A percentile compares a stretch with the other conserved stretches of the same genome.
phyloP scores from a whole-genome alignment of 2,113 vertebrate species.

The Lepisosteus oculatus region DNA sequence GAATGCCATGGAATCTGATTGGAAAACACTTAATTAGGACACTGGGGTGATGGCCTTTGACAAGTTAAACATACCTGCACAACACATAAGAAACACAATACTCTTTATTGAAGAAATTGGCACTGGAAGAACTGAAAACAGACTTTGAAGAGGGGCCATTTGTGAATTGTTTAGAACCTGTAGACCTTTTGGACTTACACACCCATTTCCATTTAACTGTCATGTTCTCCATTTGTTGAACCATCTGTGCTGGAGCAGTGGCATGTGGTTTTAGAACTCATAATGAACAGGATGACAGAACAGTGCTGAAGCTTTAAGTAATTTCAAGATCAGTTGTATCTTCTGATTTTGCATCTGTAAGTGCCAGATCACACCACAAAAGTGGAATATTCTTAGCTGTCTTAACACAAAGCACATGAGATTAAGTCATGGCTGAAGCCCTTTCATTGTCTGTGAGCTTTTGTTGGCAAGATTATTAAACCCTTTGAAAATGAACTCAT shows the following conservation, averaged over 20 bases:
- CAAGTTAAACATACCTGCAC: not conserved
- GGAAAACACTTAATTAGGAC: constrained; percentile 19
- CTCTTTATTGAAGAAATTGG: not conserved
- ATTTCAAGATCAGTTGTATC: not conserved
- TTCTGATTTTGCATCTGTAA: not conserved
- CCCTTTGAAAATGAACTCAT: constrained; percentile 24
- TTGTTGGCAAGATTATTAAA: constrained; percentile 22
- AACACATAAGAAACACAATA: not conserved
- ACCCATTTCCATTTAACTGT: not conserved
- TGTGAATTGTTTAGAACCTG: constrained; percentile 21
- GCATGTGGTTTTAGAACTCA: not conserved
- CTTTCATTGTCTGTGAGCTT: not conserved
- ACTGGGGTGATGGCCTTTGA: constrained; percentile 24
- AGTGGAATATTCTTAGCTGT: not conserved
- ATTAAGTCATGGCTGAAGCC: not conserved
- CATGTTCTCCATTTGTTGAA: not conserved
- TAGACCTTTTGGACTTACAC: not conserved
- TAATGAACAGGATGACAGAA: not conserved
- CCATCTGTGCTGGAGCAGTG: not conserved
- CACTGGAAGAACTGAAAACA: constrained; percentile 1
- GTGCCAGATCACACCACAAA: not conserved
- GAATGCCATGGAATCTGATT: constrained; percentile 12
- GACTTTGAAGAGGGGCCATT: constrained; percentile 22
- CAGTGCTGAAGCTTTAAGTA: not conserved
- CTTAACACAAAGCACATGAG: not conserved